Conservation (phyloP, 1,140 invertebrate species). For the Bombus affinis region DNA sequence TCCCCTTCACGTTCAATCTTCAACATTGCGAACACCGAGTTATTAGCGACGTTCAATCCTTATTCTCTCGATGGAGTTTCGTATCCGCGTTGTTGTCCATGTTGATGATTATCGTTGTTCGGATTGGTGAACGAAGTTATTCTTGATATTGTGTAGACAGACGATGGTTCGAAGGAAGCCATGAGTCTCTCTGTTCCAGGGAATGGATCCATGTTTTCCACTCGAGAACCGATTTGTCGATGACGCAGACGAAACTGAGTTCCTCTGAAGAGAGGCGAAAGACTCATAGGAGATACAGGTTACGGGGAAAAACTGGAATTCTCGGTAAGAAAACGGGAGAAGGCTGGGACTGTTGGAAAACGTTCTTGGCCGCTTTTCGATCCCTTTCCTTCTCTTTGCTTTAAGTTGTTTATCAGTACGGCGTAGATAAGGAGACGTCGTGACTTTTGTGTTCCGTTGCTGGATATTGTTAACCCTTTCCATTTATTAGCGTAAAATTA, state of each 20-base stretch:
- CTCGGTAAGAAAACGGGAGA: neutral
- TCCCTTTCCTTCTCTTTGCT: neutral
- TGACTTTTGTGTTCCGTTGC: neutral
- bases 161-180: neutral
- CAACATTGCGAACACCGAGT: neutral
- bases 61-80: neutral
- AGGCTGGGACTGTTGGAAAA: neutral
- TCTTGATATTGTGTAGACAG: neutral
- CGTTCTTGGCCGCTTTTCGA: neutral
- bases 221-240: neutral
- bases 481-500: neutral
- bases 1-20: neutral
- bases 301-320: constrained; percentile 6
- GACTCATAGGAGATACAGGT: neutral
- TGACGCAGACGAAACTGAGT: neutral
- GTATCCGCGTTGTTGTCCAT: neutral
- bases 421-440: neutral
- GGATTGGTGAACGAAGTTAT: neutral
- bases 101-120: neutral
- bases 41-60: neutral
- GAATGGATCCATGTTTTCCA: neutral
- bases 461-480: neutral
- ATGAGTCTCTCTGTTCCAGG: neutral
- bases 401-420: neutral
- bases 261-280: neutral